phyloP scores from a whole-genome alignment of 2,113 vertebrate genomes.

The Chauna torquata region DNA sequence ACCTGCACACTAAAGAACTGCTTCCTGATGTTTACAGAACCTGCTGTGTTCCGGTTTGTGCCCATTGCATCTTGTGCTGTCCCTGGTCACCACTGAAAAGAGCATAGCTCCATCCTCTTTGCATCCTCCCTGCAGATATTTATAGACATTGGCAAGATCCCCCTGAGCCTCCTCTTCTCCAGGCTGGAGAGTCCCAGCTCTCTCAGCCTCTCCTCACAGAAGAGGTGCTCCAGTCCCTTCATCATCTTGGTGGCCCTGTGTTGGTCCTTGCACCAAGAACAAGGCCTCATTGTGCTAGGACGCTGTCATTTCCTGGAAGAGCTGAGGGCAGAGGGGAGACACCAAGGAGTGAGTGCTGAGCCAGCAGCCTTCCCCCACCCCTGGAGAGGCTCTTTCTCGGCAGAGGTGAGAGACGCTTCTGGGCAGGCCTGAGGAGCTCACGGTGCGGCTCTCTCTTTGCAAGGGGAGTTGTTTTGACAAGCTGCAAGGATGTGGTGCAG shows the following conservation, averaged over 20 bases:
- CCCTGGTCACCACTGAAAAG: background rate
- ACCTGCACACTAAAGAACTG: background rate
- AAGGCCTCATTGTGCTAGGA: fast-evolving
- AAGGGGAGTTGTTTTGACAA: background rate
- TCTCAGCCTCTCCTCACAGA: background rate
- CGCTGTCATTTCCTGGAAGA: background rate
- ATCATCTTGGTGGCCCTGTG: background rate
- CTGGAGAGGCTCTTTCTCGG: background rate
- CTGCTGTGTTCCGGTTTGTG: background rate
- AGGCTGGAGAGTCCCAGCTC: background rate
- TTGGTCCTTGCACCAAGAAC: background rate
- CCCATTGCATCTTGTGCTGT: background rate
- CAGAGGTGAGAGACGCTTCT: fast-evolving
- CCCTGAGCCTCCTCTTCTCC: background rate
- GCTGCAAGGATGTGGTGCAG: background rate
- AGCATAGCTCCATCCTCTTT: background rate
- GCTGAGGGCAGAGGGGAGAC: background rate
- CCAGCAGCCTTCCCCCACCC: fast-evolving
- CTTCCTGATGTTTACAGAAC: background rate
- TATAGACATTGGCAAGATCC: background rate
- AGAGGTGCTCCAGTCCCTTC: background rate
- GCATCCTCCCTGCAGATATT: background rate
- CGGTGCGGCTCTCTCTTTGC: background rate
- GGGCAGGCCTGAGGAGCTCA: background rate
- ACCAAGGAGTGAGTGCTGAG: background rate